Evolutionary conservation across 2,888 invertebrate genomes (phyloP).

Genomic region (Agrilus mali): DNA sequence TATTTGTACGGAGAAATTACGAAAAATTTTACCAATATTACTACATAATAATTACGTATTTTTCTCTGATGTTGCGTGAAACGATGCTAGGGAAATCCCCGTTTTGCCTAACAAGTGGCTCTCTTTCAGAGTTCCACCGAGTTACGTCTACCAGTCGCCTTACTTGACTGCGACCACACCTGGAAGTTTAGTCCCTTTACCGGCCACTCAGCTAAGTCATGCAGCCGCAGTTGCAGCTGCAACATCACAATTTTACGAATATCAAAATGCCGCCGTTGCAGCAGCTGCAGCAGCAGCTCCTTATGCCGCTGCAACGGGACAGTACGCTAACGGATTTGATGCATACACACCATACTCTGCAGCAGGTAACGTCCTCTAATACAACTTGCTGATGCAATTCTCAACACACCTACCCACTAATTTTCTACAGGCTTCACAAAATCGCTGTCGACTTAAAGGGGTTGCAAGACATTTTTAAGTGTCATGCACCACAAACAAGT

Average conservation of each 20-base stretch:
- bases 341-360: conserved; percentile 56
- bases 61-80: conserved; percentile 33
- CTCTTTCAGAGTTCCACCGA: conserved; percentile 32
- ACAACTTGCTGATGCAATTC: conserved; percentile 7
- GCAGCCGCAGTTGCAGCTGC: conserved; percentile 69
- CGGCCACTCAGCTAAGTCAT: conserved; percentile 51
- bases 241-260: conserved; percentile 69
- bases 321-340: conserved; percentile 63
- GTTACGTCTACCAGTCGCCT: conserved; percentile 67
- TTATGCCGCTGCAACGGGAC: conserved; percentile 44
- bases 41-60: conserved; percentile 13
- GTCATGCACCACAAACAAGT: too few relatives aligned
- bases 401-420: background rate
- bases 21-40: too few relatives aligned
- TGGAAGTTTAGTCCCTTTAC: conserved; percentile 56
- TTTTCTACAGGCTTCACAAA: too few relatives aligned
- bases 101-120: conserved; percentile 1
- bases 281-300: conserved; percentile 57
- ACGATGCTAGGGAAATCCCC: conserved; percentile 17
- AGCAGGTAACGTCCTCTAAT: conserved; percentile 42
- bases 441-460: too few relatives aligned
- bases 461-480: too few relatives aligned
- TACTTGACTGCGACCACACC: conserved; percentile 50
- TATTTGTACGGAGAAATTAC: too few relatives aligned
- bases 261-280: conserved; percentile 55